Evolutionary conservation across 2,888 invertebrate species (phyloP).

Genomic region (Brachyopa scutellaris): DNA sequence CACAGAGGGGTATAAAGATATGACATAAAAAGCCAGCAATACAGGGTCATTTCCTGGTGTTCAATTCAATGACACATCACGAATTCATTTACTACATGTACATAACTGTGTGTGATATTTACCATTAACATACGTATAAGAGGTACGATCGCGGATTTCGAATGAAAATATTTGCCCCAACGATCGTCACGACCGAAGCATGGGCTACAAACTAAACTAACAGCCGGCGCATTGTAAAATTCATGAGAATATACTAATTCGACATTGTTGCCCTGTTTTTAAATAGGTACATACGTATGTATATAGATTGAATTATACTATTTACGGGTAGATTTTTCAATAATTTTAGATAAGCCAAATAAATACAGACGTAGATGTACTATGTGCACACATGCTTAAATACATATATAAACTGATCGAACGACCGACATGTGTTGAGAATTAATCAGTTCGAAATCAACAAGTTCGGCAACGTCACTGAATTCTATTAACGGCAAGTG

Average conservation of each 20-base stretch:
- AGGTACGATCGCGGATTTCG: constrained; percentile 25
- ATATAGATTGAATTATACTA: constrained; percentile 22
- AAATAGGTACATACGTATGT: background rate
- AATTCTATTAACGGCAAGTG: background rate
- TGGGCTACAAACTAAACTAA: constrained; percentile 34
- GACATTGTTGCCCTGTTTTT: constrained; percentile 9
- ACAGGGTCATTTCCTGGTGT: constrained; percentile 64
- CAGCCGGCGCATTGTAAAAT: constrained; percentile 10
- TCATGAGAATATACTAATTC: background rate
- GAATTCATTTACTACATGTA: constrained; percentile 50
- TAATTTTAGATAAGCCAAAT: constrained; percentile 29
- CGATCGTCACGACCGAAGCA: constrained; percentile 38
- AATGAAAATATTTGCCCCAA: constrained; percentile 15
- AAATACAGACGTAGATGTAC: background rate
- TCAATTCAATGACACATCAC: constrained; percentile 51
- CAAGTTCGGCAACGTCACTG: background rate
- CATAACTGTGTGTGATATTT: constrained; percentile 10
- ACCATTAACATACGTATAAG: constrained; percentile 5
- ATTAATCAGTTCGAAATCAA: background rate
- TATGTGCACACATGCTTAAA: background rate
- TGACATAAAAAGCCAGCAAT: constrained; percentile 26
- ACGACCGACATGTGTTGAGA: background rate
- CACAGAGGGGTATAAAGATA: background rate
- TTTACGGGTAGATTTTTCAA: constrained; percentile 30
- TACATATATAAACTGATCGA: background rate